Evolutionary conservation across 2,888 invertebrate genomes (phyloP).

Genomic region (Pristionchus maxplancki): DNA sequence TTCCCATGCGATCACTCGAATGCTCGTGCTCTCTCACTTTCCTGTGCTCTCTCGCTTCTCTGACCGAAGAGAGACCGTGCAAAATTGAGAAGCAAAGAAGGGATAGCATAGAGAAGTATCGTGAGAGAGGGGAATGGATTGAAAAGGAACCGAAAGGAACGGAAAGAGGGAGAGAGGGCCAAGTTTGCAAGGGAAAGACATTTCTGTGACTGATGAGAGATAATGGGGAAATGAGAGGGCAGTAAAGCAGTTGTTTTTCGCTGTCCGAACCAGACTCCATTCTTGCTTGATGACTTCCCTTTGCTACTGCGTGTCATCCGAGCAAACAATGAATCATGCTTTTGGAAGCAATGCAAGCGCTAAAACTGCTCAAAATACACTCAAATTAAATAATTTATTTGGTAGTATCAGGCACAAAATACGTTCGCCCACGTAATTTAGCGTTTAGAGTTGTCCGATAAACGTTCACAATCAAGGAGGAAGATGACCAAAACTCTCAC

Average conservation of each 20-base stretch:
- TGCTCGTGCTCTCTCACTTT: not conserved
- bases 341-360: no score
- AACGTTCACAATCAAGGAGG: no score
- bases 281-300: not conserved
- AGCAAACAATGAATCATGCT: not conserved
- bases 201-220: not conserved
- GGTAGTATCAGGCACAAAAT: no score
- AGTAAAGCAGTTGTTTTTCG: not conserved
- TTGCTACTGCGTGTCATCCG: no score
- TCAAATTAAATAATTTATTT: no score
- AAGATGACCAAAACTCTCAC: no score
- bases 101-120: not conserved
- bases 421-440: no score
- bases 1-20: not conserved
- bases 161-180: not conserved
- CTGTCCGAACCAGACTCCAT: not conserved
- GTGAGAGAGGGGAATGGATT: conserved; percentile 11
- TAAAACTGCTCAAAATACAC: no score
- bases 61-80: not conserved
- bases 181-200: not conserved
- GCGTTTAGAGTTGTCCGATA: no score
- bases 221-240: not conserved
- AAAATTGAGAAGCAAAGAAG: not conserved
- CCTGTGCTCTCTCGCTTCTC: no score
- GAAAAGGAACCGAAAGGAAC: not conserved